These are phyloP conservation scores for Keiferia lycopersicella DNA, from an alignment of 2,888 invertebrate genomes.

Conservation along the genomic window DNA sequence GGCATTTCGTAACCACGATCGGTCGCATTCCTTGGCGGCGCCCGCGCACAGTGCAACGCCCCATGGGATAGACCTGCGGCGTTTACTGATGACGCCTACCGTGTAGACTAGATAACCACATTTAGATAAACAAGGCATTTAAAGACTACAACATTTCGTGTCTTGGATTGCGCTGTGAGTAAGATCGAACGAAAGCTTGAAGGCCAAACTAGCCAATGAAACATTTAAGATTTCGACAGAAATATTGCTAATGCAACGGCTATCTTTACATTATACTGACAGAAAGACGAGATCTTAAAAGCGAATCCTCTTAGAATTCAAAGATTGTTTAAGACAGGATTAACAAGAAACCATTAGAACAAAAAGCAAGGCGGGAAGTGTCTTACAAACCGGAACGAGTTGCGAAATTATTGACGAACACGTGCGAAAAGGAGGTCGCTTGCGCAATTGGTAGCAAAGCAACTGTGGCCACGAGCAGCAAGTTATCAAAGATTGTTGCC, in stretches of 20 bases:
- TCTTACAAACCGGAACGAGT: slow-evolving; percentile 54
- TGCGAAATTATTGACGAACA: slow-evolving; percentile 63
- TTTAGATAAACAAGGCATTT: background rate
- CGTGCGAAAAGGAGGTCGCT: slow-evolving; percentile 70
- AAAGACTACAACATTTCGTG: background rate
- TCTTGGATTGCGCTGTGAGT: background rate
- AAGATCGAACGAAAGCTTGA: slow-evolving; percentile 15
- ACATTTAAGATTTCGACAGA: slow-evolving; percentile 19
- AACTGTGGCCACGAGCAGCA: slow-evolving; percentile 14
- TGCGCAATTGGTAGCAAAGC: slow-evolving; percentile 60
- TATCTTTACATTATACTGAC: background rate
- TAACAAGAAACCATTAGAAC: background rate
- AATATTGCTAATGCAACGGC: background rate
- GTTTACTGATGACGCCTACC: slow-evolving; percentile 53
- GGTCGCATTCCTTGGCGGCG: slow-evolving; percentile 69
- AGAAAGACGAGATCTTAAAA: background rate
- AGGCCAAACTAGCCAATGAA: slow-evolving; percentile 17
- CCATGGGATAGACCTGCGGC: slow-evolving; percentile 62
- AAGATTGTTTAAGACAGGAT: background rate
- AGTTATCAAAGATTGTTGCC: slow-evolving; percentile 69
- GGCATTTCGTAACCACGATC: slow-evolving; percentile 76
- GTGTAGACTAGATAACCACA: slow-evolving; percentile 12
- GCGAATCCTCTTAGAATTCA: background rate
- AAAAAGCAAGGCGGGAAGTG: slow-evolving; percentile 32
- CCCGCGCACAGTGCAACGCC: slow-evolving; percentile 61